Evolutionary conservation across 2,888 invertebrate species (phyloP).

Genomic region (Spatulosminthurus flaviceps): DNA sequence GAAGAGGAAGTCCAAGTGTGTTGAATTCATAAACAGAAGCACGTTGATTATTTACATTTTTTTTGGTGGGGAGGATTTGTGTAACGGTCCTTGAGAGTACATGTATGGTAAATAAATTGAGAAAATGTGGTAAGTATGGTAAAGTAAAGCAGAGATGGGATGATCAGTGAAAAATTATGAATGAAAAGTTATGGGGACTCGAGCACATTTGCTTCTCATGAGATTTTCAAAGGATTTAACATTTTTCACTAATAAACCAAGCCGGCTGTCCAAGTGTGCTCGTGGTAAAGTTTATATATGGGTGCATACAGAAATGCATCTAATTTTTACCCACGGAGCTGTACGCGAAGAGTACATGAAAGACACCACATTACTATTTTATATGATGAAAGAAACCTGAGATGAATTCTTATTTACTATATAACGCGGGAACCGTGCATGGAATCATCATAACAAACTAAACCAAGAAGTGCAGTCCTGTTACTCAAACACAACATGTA

Average conservation of each 20-base stretch:
- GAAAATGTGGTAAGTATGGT: neutral
- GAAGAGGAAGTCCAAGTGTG: no score
- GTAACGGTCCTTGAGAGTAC: neutral
- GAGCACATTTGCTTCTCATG: constrained; percentile 45
- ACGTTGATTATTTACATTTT: no score
- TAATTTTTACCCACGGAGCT: neutral
- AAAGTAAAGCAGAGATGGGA: neutral
- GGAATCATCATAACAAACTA: neutral
- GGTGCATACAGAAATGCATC: constrained; percentile 26
- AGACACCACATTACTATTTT: no score
- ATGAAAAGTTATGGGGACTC: constrained; percentile 34
- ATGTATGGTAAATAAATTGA: no score
- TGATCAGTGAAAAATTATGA: constrained; percentile 29
- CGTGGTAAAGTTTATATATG: constrained; percentile 2
- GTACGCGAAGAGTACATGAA: neutral
- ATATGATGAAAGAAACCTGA: neutral
- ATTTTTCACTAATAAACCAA: constrained; percentile 34
- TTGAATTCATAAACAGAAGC: no score
- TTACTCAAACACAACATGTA: neutral
- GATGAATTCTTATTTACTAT: neutral
- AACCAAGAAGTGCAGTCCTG: neutral
- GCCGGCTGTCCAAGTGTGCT: neutral
- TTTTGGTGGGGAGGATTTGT: no score
- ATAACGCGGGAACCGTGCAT: neutral
- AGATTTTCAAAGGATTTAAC: constrained; percentile 15